Base-by-base conservation (phyloP, 2,797 vertebrate genomes). In the Acanthurus leucopareius region DNA sequence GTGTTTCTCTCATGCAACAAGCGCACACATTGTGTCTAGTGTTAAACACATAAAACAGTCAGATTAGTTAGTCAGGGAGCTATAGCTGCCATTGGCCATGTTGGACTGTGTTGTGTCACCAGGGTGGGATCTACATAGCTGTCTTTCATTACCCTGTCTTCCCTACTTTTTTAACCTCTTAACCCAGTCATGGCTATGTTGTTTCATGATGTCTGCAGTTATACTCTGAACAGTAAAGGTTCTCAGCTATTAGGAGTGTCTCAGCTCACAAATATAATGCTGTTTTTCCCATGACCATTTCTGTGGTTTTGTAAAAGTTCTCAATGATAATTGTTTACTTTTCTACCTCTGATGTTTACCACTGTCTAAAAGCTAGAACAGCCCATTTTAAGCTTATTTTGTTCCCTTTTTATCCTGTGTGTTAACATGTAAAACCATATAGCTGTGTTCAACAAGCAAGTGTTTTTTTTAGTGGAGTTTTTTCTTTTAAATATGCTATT, bases 281-380 rank as follows among this genome's bases (percentile, higher is more conserved):
- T 54, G 58, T 54, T 28, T 49, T 67, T 52, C 71, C 32, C 61
- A 22, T 67, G 45, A 65, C 14, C 16, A 65, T 68, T 71, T 51
- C 70, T 38, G 66, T 78, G 16, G 40, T 78, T 84, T 77, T 75
- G 62, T 79, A 70, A 13, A 74, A 80, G 73, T 87, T 91, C 77
- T 91, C 74, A 68, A 75, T 77, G 22, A 72, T 71, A 45, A 89
- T 81, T 92, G 58, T 70, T 75, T 69, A 62, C 86, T 85, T 81
- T 90, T 90, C 90, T 92, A 92, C 90, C 91, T 93, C 91, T 86
- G 19, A 82, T 82, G 84, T 89, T 90, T 73, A 86, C 86, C 90
- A 91, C 92, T 93, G 89, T 91, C 70, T 66, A 70, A 69, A 85
- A 81, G 60, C 65, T 78, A 63, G 6, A 79, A 77, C 1, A 2